Evolutionary conservation across 2,113 vertebrate species (phyloP).

Genomic region (Brachionichthys hirsutus): DNA sequence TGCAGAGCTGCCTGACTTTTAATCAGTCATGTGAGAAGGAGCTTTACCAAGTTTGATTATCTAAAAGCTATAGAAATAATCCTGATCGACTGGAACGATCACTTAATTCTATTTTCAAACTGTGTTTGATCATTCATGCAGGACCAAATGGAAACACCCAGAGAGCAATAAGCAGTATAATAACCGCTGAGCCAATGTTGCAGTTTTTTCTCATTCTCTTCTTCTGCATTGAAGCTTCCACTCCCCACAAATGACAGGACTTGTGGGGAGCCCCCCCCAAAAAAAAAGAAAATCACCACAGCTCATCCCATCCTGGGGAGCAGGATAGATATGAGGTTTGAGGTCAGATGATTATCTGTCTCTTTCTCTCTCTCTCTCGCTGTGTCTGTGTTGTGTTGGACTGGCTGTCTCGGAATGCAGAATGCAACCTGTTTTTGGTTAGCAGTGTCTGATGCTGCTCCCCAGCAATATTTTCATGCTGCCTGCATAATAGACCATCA

Average conservation of each 20-base stretch:
- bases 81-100: too few relatives aligned
- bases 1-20: too few relatives aligned
- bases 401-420: conserved; percentile 55
- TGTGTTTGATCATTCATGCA: conserved; percentile 8
- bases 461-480: conserved; percentile 54
- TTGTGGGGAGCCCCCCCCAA: conserved; percentile 23
- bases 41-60: neutral
- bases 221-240: conserved; percentile 23
- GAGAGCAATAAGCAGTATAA: conserved; percentile 18
- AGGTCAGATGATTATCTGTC: conserved; percentile 48
- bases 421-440: conserved; percentile 65
- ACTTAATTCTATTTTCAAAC: neutral
- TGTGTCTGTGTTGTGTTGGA: conserved; percentile 51
- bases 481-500: conserved; percentile 22
- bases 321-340: conserved; percentile 49
- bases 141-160: conserved; percentile 15
- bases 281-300: conserved; percentile 39
- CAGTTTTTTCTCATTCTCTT: conserved; percentile 25
- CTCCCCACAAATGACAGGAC: conserved; percentile 44
- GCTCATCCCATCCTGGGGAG: conserved; percentile 40
- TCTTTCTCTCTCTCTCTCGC: conserved; percentile 37
- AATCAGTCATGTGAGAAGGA: neutral
- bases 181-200: conserved; percentile 30
- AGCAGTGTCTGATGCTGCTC: conserved; percentile 51
- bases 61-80: too few relatives aligned